Percentiles rank a stretch among this genome's conserved stretches.
These are phyloP conservation scores for Noctua janthina DNA, from an alignment of 2,888 invertebrate species.

Conservation along the genomic window DNA sequence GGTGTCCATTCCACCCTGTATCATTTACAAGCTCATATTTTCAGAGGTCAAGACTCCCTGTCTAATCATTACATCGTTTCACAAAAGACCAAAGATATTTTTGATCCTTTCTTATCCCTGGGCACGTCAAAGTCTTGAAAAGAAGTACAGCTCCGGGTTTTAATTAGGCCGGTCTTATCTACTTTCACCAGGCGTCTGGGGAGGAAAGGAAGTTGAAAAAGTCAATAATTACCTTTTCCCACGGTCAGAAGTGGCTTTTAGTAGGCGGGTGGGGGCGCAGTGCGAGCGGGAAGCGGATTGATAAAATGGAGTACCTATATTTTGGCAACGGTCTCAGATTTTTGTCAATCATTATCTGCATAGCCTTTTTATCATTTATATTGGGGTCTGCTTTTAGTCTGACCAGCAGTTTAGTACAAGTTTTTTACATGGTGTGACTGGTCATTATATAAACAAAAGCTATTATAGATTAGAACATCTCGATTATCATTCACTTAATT, in stretches of 20 bases:
- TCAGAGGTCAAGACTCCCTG: background rate
- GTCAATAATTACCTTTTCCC: slow-evolving; percentile 88
- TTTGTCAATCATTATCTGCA: background rate
- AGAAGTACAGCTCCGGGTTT: slow-evolving; percentile 77
- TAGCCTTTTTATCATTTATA: background rate
- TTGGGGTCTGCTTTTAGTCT: background rate
- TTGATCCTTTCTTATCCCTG: slow-evolving; percentile 18
- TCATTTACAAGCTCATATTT: background rate
- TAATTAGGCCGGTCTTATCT: slow-evolving; percentile 86
- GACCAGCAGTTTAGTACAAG: background rate
- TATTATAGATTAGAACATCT: background rate
- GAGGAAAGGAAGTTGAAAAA: slow-evolving; percentile 81
- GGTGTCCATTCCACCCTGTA: background rate
- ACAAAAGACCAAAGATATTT: slow-evolving; percentile 17
- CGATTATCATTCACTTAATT: background rate
- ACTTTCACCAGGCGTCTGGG: slow-evolving; percentile 79
- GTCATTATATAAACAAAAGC: background rate
- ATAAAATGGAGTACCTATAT: background rate
- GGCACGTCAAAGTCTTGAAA: slow-evolving; percentile 64
- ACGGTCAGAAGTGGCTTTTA: slow-evolving; percentile 82
- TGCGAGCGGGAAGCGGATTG: slow-evolving; percentile 45
- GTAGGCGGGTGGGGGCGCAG: slow-evolving; percentile 66
- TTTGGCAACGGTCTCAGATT: background rate
- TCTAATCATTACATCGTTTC: background rate
- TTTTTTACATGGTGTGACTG: no score